Base-by-base conservation (phyloP, 2,113 vertebrate species). In the Hassar affinis region DNA sequence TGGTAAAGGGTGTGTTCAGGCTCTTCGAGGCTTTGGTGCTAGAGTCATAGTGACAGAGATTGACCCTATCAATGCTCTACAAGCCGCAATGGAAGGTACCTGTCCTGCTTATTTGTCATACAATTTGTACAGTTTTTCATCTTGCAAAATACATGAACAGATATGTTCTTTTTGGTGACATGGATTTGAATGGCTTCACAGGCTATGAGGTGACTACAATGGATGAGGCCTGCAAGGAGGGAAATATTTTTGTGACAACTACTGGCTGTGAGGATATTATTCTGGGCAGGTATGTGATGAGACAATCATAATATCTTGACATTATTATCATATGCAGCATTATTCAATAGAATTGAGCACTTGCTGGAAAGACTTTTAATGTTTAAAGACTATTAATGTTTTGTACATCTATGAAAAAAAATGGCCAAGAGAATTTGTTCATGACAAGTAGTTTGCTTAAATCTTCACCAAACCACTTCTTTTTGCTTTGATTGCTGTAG, bases 121-220 rank as follows among this genome's bases (percentile, higher is more conserved):
- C 2, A 25, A 10, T 62, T 30, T 15, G 18, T 64, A 18, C 2
- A 20, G 4, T 20, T 35, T 17, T 33, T 33, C 15, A 66, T 35
- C 2, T 66, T 20, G 2, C 30, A 42, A 42, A 9, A 9, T 9
- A 69, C 20, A 51, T 33, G 1, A 45, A 47, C 25, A 78, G 4
- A 69, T 6, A 15, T 45, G 7, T 18, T 79, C 51, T 25, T n/a
- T 74, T 35, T 59, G 57, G 6, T 75, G 1, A 51, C 51, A 18
- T 57, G 27, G 35, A 20, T 78, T 71, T 78, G 1, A 54, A 79
- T 71, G 4, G 3, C 17, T 80, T 42, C 76, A 27, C 82, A 99
- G 98, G 98, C 81, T 99, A 97, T 42, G 98, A 99, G 89, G 98
- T 99, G 49, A 99, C 98, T 75, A 99, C 96, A 79, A 99, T 99